Percentiles rank a stretch among this genome's conserved stretches.
Conservation (phyloP, 2,888 invertebrate species). For the Cheilosia variabilis region DNA sequence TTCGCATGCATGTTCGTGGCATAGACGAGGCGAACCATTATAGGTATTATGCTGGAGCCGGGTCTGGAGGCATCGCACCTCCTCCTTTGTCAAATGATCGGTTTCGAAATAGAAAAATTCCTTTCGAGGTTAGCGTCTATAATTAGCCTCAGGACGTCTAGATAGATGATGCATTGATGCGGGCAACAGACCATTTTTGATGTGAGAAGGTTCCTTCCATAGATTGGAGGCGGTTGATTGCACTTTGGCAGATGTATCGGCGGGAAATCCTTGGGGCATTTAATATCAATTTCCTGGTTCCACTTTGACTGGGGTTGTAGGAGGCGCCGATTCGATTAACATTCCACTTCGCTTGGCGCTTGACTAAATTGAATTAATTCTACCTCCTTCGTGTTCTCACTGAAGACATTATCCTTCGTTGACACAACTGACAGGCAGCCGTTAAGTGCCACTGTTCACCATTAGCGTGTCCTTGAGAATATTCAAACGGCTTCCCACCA, state of each 20-base stretch:
- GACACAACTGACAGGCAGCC: neutral
- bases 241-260: neutral
- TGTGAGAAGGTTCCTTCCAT: neutral
- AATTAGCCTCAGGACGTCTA: slow-evolving; percentile 59
- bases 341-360: no score
- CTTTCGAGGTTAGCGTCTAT: slow-evolving; percentile 69
- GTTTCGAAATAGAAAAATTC: slow-evolving; percentile 73
- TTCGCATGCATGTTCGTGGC: slow-evolving; percentile 41
- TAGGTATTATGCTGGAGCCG: slow-evolving; percentile 52
- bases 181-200: neutral
- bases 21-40: slow-evolving; percentile 31
- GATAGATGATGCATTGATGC: neutral
- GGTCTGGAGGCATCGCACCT: slow-evolving; percentile 64
- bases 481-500: slow-evolving; percentile 33
- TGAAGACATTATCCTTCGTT: neutral
- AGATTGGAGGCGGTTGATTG: neutral
- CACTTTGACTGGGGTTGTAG: no score
- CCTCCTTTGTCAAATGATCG: slow-evolving; percentile 74
- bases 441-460: neutral
- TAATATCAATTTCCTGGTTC: neutral
- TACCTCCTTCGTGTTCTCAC: no score
- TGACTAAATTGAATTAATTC: no score
- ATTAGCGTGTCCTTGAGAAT: slow-evolving; percentile 26
- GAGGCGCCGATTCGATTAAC: no score
- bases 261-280: neutral